Base-by-base conservation (phyloP, 2,888 invertebrate species). In the Lapara coniferarum region DNA sequence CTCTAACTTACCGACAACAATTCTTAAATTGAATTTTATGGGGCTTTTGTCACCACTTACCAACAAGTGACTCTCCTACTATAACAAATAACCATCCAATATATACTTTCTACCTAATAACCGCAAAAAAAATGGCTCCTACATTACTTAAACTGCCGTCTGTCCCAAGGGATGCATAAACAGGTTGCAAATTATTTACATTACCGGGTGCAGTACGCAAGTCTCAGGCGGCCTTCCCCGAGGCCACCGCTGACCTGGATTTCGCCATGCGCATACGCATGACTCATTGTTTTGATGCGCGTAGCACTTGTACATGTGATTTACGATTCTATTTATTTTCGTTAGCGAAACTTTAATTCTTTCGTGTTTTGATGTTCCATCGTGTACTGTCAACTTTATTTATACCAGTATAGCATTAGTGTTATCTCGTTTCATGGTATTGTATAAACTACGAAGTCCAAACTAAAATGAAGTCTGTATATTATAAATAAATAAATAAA, bases 201-300 rank as follows among this genome's bases (percentile, higher is more conserved):
- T 78, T 76, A 75, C 30, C 44, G n/a, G 49, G 63, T 63, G 63
- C 49, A 63, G 63, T 49, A 63, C 52, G 51, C 44, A 57, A 72
- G 75, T 73, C 79, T 74, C 75, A 75, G 68, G 74, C 80, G 91
- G 83, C 91, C 91, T 91, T 88, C 79, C 77, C 72, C 88, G 88
- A 89, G 90, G 90, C 87, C 89, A 82, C 77, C 73, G 67, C 81
- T 88, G 90, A 90, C 91, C 91, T 89, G 91, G 81, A 88, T 90
- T 86, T 82, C 80, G 71, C 79, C 79, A 79, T 77, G 81, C 81
- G 82, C 81, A 67, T 74, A 79, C 81, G 79, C 79, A 81, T 87
- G 88, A 88, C 80, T 90, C 90, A 90, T 88, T 88, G 89, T 89
- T 86, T 78, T 86, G 85, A 81, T 82, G 79, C 83, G 82, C 81